Base-by-base conservation (phyloP, 2,888 invertebrate species). In the Esperia sulphurella region DNA sequence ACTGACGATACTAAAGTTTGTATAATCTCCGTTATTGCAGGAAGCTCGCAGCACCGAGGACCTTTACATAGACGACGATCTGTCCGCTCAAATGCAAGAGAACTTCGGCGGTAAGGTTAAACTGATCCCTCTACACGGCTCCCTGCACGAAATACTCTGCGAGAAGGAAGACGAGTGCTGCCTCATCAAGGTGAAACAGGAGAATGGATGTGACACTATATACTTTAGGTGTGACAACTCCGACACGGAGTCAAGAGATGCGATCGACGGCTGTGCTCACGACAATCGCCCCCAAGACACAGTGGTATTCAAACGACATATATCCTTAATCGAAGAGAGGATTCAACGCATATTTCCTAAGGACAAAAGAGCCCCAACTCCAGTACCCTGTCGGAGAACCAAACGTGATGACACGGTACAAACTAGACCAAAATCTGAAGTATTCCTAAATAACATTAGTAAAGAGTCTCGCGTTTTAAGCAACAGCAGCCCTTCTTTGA, bases 21-120 rank as follows among this genome's bases (percentile, higher is more conserved):
- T n/a, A n/a, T n/a, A n/a, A n/a, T n/a, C n/a, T n/a, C n/a, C 12
- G 9, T 14, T 41, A 35, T 65, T 45, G 5, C 71, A 90, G 90
- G 86, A 90, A 79, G 89, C 89, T 63, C 79, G 79, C 65, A 90
- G 90, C 67, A 90, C 90, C n/a, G 91, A 91, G 55, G 91, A 91
- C 61, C 65, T 91, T 43, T 91, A 91, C 72, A 91, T 91, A 60
- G 91, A 91, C 65, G 91, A 91, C 67, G 91, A 91, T 56, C 67
- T 91, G 33, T 86, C 89, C 1, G 79, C 86, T 2, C 83, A 87
- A 21, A 75, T 86, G 78, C 85, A 86, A 53, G 88, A 88, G 46
- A 83, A 82, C 64, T 88, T 88, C 59, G 85, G 86, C 50, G 85
- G 85, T 1, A 70, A 66, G 49, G 81, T 89, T 50, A 82, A 83